A percentile compares a stretch with the other conserved stretches of the same genome.
Conservation (phyloP, 2,797 vertebrate species). For the Cetoscarus ocellatus region DNA sequence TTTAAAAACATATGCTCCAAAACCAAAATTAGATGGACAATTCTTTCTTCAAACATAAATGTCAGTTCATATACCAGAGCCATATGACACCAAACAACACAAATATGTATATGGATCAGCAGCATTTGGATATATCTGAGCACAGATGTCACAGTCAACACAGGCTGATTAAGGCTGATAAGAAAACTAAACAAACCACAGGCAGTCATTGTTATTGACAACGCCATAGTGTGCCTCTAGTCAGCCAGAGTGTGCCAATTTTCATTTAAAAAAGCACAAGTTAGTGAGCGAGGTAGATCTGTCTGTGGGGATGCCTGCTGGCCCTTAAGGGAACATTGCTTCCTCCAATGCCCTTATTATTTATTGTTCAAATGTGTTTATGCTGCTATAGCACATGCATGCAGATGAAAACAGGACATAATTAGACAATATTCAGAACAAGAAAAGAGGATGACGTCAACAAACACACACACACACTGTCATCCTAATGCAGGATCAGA, state of each 20-base stretch:
- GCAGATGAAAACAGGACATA: slow-evolving; percentile 46
- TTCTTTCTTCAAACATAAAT: slow-evolving; percentile 56
- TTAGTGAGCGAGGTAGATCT: slow-evolving; percentile 67
- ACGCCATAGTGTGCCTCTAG: slow-evolving; percentile 77
- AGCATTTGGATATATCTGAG: slow-evolving; percentile 76
- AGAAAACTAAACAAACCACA: slow-evolving; percentile 82
- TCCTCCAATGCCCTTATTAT: slow-evolving; percentile 60
- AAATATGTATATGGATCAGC: slow-evolving; percentile 67
- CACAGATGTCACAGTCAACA: slow-evolving; percentile 84
- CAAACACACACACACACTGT: no score
- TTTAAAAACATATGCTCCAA: slow-evolving; percentile 42
- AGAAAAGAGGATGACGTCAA: no score
- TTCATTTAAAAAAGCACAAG: slow-evolving; percentile 57
- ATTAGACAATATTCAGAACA: no score
- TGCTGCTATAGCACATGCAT: slow-evolving; percentile 59
- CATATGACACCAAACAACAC: slow-evolving; percentile 63
- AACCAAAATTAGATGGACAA: slow-evolving; percentile 54
- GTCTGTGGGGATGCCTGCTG: slow-evolving; percentile 71
- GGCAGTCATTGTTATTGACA: slow-evolving; percentile 82
- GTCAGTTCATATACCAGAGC: slow-evolving; percentile 51
- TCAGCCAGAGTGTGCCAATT: slow-evolving; percentile 75
- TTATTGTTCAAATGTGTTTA: slow-evolving; percentile 67
- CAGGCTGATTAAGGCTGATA: slow-evolving; percentile 82
- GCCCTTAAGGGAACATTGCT: slow-evolving; percentile 61
- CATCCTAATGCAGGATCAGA: slow-evolving; percentile 9